Evolutionary conservation across 2,888 invertebrate genomes (phyloP).

Genomic region (Drosophila stalkeri): DNA sequence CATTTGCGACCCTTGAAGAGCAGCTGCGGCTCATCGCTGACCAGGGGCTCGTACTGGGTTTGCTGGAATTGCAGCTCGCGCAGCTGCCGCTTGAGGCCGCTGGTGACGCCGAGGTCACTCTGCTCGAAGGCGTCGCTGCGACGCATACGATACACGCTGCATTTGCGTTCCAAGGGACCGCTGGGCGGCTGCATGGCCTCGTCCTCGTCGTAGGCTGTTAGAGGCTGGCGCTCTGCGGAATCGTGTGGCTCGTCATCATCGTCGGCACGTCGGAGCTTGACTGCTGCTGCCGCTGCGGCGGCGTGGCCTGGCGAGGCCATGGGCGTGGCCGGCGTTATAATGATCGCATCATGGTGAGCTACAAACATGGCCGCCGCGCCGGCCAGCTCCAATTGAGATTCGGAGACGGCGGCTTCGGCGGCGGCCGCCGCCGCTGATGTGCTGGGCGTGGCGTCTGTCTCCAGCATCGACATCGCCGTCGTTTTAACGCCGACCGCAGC

Average conservation of each 20-base stretch:
- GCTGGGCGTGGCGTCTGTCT: slow-evolving; percentile 65
- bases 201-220: slow-evolving; percentile 73
- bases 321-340: slow-evolving; percentile 85
- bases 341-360: slow-evolving; percentile 83
- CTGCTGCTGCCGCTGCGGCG: slow-evolving; percentile 58
- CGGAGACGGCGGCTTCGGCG: slow-evolving; percentile 45
- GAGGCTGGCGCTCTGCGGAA: slow-evolving; percentile 73
- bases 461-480: slow-evolving; percentile 58
- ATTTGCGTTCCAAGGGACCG: slow-evolving; percentile 84
- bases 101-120: slow-evolving; percentile 56
- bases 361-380: slow-evolving; percentile 65
- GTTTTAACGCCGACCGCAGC: slow-evolving; percentile 74
- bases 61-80: slow-evolving; percentile 82
- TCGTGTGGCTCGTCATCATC: slow-evolving; percentile 64
- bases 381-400: slow-evolving; percentile 44
- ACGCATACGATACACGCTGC: slow-evolving; percentile 85
- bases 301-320: slow-evolving; percentile 85
- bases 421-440: slow-evolving; percentile 61
- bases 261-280: slow-evolving; percentile 67
- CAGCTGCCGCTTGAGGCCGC: slow-evolving; percentile 75
- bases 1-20: slow-evolving; percentile 84
- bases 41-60: slow-evolving; percentile 82
- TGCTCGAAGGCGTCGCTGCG: slow-evolving; percentile 82
- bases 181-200: slow-evolving; percentile 77
- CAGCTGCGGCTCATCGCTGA: slow-evolving; percentile 83